Evolutionary conservation across 2,888 invertebrate genomes (phyloP).

Genomic region (Cheilosia scutellata): DNA sequence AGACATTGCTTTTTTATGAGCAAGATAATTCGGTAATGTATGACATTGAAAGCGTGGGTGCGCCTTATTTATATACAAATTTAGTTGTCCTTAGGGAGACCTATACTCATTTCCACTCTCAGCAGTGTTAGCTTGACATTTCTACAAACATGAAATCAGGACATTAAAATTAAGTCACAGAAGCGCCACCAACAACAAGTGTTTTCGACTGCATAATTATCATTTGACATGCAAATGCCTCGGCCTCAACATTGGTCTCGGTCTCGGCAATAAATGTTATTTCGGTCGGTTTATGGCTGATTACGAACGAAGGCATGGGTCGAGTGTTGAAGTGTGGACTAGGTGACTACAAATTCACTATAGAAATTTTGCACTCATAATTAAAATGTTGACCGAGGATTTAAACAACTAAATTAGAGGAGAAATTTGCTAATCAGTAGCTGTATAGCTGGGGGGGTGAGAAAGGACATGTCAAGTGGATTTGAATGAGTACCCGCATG

Average conservation of each 20-base stretch:
- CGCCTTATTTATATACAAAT: too few relatives aligned
- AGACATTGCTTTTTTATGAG: too few relatives aligned
- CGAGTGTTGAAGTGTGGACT: neutral
- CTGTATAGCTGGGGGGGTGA: too few relatives aligned
- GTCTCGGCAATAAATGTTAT: slow-evolving; percentile 49
- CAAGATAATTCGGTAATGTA: too few relatives aligned
- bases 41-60: too few relatives aligned
- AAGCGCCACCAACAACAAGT: slow-evolving; percentile 25
- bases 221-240: slow-evolving; percentile 60
- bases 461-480: neutral
- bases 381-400: slow-evolving; percentile 48
- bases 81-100: neutral
- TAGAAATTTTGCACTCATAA: slow-evolving; percentile 38
- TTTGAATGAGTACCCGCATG: neutral
- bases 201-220: slow-evolving; percentile 58
- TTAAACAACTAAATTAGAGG: slow-evolving; percentile 21
- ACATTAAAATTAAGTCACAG: slow-evolving; percentile 55
- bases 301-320: slow-evolving; percentile 25
- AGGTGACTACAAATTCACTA: slow-evolving; percentile 23
- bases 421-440: neutral
- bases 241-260: slow-evolving; percentile 22
- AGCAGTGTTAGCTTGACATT: too few relatives aligned
- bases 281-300: slow-evolving; percentile 56
- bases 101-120: too few relatives aligned
- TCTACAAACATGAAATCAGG: slow-evolving; percentile 52